These are phyloP conservation scores for Ictalurus furcatus DNA, from an alignment of 2,113 vertebrate species.

Conservation along the genomic window DNA sequence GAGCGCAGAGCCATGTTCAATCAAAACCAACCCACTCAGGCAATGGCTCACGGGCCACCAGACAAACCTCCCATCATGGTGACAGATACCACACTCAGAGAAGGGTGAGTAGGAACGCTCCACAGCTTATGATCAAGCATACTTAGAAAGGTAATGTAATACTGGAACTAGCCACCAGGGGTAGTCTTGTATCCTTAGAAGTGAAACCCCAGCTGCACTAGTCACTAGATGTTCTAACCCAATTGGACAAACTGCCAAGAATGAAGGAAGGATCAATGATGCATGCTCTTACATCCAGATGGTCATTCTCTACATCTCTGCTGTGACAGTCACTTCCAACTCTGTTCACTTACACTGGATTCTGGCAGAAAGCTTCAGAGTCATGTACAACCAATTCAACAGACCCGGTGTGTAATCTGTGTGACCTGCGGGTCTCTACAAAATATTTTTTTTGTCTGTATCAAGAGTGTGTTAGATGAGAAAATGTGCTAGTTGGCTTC, in stretches of 20 bases:
- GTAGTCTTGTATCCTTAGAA: neutral
- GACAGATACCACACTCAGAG: slow-evolving; percentile 33
- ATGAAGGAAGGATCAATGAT: neutral
- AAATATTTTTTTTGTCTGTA: slow-evolving; percentile 24
- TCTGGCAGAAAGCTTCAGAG: slow-evolving; percentile 26
- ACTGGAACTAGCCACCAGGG: slow-evolving; percentile 29
- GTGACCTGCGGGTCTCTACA: slow-evolving; percentile 6
- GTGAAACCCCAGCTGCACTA: neutral
- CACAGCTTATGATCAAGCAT: slow-evolving; percentile 27
- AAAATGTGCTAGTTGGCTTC: slow-evolving; percentile 17
- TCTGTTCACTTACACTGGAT: slow-evolving; percentile 24
- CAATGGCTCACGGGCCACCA: slow-evolving; percentile 43
- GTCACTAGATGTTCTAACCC: neutral
- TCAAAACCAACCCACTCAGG: slow-evolving; percentile 32
- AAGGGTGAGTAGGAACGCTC: slow-evolving; percentile 31
- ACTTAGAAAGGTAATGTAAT: slow-evolving; percentile 20
- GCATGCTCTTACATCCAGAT: slow-evolving; percentile 35
- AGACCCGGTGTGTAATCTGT: neutral
- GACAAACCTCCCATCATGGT: slow-evolving; percentile 41
- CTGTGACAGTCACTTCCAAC: slow-evolving; percentile 26
- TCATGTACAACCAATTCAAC: slow-evolving; percentile 36
- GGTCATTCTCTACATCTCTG: slow-evolving; percentile 34
- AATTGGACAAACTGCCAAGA: slow-evolving; percentile 11
- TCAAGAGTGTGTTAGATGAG: slow-evolving; percentile 36
- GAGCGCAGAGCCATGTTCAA: slow-evolving; percentile 40